Conservation (phyloP, 2,888 invertebrate genomes). For the Serrognathus titanus region DNA sequence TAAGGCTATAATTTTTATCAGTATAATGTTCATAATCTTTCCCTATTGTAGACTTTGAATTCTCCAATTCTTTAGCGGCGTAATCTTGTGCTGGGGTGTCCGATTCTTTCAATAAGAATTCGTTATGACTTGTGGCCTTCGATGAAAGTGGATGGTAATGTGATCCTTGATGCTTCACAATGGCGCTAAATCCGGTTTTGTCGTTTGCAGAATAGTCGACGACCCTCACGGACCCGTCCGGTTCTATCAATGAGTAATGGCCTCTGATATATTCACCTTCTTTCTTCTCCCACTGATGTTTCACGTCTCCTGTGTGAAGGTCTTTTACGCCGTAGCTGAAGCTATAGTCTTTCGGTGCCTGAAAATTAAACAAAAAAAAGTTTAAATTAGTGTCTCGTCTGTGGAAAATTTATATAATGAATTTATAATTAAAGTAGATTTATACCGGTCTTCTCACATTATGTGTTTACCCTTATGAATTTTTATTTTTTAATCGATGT, state of each 20-base stretch:
- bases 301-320: slow-evolving; percentile 58
- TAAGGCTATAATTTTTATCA: background rate
- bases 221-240: slow-evolving; percentile 61
- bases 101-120: slow-evolving; percentile 7
- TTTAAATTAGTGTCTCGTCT: too few species aligned
- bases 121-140: slow-evolving; percentile 15
- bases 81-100: background rate
- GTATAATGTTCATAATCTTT: background rate
- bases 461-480: too few species aligned
- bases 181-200: slow-evolving; percentile 56
- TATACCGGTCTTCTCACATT: too few species aligned
- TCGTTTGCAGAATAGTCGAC: slow-evolving; percentile 62
- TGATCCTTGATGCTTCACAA: slow-evolving; percentile 55
- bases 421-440: too few species aligned
- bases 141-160: slow-evolving; percentile 40
- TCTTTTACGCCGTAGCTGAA: slow-evolving; percentile 63
- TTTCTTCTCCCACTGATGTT: slow-evolving; percentile 61
- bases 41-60: background rate
- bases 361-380: slow-evolving; percentile 31
- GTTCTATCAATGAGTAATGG: slow-evolving; percentile 65
- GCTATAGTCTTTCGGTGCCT: slow-evolving; percentile 58
- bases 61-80: slow-evolving; percentile 1
- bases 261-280: slow-evolving; percentile 61
- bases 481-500: too few species aligned
- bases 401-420: too few species aligned